These are phyloP conservation scores for Eulemur coronatus DNA, from an alignment of 2,797 vertebrate species.

Conservation along the genomic window DNA sequence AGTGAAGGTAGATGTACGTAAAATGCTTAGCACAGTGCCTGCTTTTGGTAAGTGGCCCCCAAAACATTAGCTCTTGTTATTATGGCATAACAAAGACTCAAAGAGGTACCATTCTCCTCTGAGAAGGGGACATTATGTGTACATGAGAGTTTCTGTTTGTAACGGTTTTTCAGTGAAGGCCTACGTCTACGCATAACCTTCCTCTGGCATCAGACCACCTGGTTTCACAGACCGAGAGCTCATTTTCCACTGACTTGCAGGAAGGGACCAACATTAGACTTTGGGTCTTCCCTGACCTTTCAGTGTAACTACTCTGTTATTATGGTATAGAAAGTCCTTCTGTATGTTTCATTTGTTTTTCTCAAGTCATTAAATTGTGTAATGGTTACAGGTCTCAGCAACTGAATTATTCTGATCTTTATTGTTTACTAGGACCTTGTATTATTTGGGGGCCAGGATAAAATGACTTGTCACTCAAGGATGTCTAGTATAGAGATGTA, in stretches of 20 bases:
- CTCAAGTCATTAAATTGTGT: background rate
- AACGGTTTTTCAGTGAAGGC: background rate
- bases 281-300: background rate
- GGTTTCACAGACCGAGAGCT: background rate
- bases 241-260: background rate
- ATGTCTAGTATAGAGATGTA: background rate
- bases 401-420: conserved; percentile 1
- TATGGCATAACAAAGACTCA: background rate
- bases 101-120: background rate
- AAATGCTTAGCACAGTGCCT: background rate
- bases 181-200: background rate
- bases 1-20: background rate
- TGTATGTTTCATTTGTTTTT: background rate
- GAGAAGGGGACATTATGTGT: background rate
- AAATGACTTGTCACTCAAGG: background rate
- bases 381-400: background rate
- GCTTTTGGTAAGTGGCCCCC: background rate
- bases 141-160: background rate
- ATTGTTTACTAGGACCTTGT: background rate
- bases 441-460: background rate
- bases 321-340: background rate
- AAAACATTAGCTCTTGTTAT: background rate
- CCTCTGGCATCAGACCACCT: background rate
- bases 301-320: background rate
- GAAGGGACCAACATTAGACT: background rate